These are phyloP conservation scores for Lordiphosa mommai DNA, from an alignment of 1,140 invertebrate genomes.

Conservation along the genomic window DNA sequence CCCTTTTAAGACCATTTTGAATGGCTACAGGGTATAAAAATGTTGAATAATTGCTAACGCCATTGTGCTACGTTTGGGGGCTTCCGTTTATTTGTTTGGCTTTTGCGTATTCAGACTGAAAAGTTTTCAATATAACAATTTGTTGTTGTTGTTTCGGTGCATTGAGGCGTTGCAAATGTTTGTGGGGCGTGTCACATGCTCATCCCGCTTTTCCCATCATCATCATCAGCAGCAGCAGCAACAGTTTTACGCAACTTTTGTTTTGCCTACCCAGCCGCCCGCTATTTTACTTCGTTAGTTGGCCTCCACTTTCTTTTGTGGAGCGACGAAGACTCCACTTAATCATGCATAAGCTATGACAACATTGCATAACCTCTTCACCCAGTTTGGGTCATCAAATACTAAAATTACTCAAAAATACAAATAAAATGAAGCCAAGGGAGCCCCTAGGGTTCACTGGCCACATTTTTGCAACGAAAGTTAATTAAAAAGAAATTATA, in stretches of 20 bases:
- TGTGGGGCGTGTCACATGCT: slow-evolving; percentile 69
- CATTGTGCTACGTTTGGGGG: slow-evolving; percentile 39
- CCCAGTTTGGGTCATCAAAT: slow-evolving; percentile 31
- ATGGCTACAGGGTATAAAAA: slow-evolving; percentile 1
- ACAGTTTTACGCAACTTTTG: slow-evolving; percentile 24
- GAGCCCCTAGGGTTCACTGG: slow-evolving; percentile 11
- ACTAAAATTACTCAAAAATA: slow-evolving; percentile 48
- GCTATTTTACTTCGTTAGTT: slow-evolving; percentile 24
- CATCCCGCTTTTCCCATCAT: slow-evolving; percentile 33
- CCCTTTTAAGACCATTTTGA: too few species aligned
- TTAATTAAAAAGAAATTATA: slow-evolving; percentile 75
- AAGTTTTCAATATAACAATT: slow-evolving; percentile 53
- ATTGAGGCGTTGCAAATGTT: slow-evolving; percentile 70
- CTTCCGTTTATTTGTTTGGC: slow-evolving; percentile 74
- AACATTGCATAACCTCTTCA: slow-evolving; percentile 30
- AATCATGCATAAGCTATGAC: slow-evolving; percentile 20
- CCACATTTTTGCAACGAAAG: slow-evolving; percentile 55
- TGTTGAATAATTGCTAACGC: slow-evolving; percentile 54
- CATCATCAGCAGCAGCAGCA: slow-evolving; percentile 15
- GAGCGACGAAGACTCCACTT: slow-evolving; percentile 45
- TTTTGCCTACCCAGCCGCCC: slow-evolving; percentile 7
- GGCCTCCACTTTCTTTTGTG: slow-evolving; percentile 43
- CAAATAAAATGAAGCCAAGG: slow-evolving; percentile 33
- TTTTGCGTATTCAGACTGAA: slow-evolving; percentile 55
- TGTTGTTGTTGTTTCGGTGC: slow-evolving; percentile 45